Evolutionary conservation across 2,888 invertebrate species (phyloP), one percentile per base, ranked within the genome.

Genomic region (Dryadula phaetusa): DNA sequence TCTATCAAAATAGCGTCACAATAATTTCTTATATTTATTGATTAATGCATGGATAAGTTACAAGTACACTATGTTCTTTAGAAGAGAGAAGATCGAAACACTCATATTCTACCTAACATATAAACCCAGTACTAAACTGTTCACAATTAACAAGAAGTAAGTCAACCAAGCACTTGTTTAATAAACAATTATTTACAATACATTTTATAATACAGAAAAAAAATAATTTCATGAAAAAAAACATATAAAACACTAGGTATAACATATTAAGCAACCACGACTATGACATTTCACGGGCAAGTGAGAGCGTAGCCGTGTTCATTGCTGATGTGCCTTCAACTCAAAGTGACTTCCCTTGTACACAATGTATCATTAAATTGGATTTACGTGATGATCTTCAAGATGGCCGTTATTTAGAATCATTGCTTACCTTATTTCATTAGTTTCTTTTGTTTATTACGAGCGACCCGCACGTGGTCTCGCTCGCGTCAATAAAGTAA

Each of bases 301-400:
- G 28, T 60, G 44, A 60, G 60, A 60, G 60, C 60, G 25, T 42
- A 18, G 14, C 12, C 44, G 16, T 60, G 60, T 60, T 44, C 44
- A 14, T 28, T 34, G 20, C 44, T 54, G 61, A 60, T 60, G 62
- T 49, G 56, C 62, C 62, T 64, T 69, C 64, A 54, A 67, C 32
- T 18, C 68, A 44, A 66, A 77, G 77, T 77, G 77, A 75, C 76
- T 77, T 75, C 72, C 67, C 75, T 70, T 77, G 77, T 77, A 74
- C 71, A 71, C 76, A 75, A 74, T 74, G 67, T 68, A 73, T 73
- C 75, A 75, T 76, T 76, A 74, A 73, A 69, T 54, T 62, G 67
- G 69, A 76, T 70, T 77, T 75, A 77, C 60, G 60, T 75, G 71
- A 69, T 72, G 70, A 62, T 63, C 53, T 20, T 22, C 22, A 40